Base-by-base conservation (phyloP, 2,797 vertebrate genomes). In the Rallus crepitans region DNA sequence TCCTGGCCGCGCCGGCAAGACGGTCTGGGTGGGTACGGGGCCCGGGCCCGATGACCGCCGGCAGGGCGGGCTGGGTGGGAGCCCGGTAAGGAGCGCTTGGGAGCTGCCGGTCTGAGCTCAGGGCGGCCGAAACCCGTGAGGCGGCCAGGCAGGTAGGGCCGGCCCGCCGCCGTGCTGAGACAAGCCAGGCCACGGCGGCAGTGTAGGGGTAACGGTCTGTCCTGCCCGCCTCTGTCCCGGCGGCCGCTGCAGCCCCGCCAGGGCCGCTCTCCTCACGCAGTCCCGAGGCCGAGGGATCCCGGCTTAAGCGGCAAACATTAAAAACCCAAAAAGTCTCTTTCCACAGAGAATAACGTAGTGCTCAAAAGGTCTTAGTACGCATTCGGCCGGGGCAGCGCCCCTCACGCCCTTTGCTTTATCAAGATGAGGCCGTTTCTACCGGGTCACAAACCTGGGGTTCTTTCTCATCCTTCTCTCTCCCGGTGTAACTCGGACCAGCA, bases 381-480 rank as follows among this genome's bases (percentile, higher is more conserved):
- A 0, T 9, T 12, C 3, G 19, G 64, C 28, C 11, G 31, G 21
- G 35, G 52, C 40, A 42, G 5, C 15, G 6, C 2, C 27, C 9
- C 4, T 5, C 15, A 56, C 3, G 3, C 24, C 14, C 56, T 56
- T 8, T 1, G 30, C 42, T 20, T 56, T 8, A 4, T 7, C 6
- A 5, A 25, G 28, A 21, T 1, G 37, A 37, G 50, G 24, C 64
- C 3, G 24, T 42, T 24, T 1, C 5, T 37, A 3, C 28, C 20
- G 1, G 2, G 3, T 25, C 5, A 15, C 18, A 11, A 6, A 8
- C 3, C 18, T 8, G 3, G 0, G 3, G 10, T 15, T 6, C 0
- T 15, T 50, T 14, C 12, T 11, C 17, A 18, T 42, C 24, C 25
- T 33, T 17, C 11, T 15, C 16, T 4, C 25, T 40, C 5, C 12